A percentile compares a stretch with the other conserved stretches of the same genome.
Conservation (phyloP, 2,797 vertebrate genomes). For the Tapera naevia region DNA sequence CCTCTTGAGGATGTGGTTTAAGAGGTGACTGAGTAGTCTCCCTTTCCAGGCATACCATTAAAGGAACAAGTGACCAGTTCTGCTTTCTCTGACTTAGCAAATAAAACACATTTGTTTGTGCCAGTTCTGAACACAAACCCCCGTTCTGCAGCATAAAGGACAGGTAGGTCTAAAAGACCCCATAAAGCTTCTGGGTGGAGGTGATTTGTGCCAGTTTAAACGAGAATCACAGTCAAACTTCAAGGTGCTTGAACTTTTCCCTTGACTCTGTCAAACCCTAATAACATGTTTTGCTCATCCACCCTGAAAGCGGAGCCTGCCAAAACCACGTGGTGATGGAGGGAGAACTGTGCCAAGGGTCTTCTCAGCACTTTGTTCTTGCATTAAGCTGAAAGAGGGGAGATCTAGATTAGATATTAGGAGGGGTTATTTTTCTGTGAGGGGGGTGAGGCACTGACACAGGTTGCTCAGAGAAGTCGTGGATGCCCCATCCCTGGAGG, state of each 20-base stretch:
- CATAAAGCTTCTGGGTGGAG: not conserved
- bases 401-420: too few relatives aligned
- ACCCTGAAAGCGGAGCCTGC: rapidly evolving
- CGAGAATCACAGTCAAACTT: not conserved
- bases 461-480: too few relatives aligned
- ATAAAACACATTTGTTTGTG: not conserved
- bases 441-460: too few relatives aligned
- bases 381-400: not conserved
- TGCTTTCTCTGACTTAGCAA: not conserved
- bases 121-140: not conserved
- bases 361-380: not conserved
- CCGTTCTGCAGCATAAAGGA: not conserved
- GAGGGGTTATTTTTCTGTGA: too few relatives aligned
- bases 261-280: not conserved
- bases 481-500: too few relatives aligned
- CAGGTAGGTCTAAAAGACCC: not conserved
- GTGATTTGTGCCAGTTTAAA: slow-evolving; percentile 1
- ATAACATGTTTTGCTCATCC: not conserved
- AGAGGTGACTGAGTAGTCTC: rapidly evolving
- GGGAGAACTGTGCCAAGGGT: not conserved
- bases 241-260: slow-evolving; percentile 28
- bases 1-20: not conserved
- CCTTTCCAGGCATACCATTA: not conserved
- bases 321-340: not conserved
- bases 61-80: not conserved